These are phyloP conservation scores for Muscicapa striata DNA, from an alignment of 2,797 vertebrate genomes.

Conservation along the genomic window DNA sequence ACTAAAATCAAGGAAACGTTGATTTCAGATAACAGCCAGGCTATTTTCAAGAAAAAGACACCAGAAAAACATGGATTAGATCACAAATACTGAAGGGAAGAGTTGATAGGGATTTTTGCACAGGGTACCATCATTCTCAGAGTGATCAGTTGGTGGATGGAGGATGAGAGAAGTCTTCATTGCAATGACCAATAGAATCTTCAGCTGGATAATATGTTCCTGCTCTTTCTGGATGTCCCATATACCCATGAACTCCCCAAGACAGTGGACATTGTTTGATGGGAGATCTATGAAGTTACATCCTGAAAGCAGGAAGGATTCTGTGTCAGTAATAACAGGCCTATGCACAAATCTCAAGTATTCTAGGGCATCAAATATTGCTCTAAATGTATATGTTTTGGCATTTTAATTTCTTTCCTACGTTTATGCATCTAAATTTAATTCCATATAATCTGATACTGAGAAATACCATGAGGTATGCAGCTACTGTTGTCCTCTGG, in stretches of 20 bases:
- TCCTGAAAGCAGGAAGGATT: background rate
- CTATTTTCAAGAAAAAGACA: background rate
- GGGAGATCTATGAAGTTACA: background rate
- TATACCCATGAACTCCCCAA: accelerated
- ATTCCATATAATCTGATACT: background rate
- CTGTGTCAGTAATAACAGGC: background rate
- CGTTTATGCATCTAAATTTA: background rate
- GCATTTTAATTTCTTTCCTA: background rate
- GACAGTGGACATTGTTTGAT: background rate
- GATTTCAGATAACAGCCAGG: background rate
- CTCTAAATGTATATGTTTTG: background rate
- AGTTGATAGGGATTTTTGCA: background rate
- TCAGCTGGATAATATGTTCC: background rate
- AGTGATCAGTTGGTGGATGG: background rate
- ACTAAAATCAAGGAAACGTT: background rate
- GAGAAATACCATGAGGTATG: background rate
- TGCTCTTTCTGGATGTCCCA: background rate
- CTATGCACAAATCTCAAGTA: background rate
- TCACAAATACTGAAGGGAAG: background rate
- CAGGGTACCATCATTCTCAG: background rate
- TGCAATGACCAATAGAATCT: background rate
- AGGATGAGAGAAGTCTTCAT: background rate
- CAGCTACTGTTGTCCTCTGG: background rate
- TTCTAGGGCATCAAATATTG: background rate
- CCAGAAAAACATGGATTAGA: background rate